Evolutionary conservation across 2,113 vertebrate genomes (phyloP).

Genomic region (Aegypius monachus): DNA sequence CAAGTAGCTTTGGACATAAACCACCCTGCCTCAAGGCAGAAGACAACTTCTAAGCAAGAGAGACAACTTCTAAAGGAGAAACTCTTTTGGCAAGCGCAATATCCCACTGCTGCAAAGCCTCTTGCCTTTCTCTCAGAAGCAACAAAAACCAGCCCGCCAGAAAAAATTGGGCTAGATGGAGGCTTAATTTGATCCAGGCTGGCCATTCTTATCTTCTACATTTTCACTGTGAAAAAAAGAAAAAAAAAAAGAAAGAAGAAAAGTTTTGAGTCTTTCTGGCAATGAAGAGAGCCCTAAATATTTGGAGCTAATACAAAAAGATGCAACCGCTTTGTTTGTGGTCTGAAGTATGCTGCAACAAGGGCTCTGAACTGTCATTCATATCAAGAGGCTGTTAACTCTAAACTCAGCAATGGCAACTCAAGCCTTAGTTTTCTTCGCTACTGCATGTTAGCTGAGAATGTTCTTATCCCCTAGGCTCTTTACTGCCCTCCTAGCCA

Average conservation of each 20-base stretch:
- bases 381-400: not conserved
- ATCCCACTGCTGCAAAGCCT: conserved; percentile 4
- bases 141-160: not conserved
- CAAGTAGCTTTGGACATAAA: conserved; percentile 43
- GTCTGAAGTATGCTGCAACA: not conserved
- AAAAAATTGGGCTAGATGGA: not conserved
- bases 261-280: not conserved
- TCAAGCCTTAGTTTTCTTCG: not conserved
- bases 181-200: conserved; percentile 15
- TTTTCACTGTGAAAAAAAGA: not conserved
- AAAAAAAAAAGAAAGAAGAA: not conserved
- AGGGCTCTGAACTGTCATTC: not conserved
- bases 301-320: not conserved
- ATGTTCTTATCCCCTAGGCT: not conserved
- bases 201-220: conserved; percentile 1
- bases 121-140: not conserved
- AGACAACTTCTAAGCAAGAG: conserved; percentile 33
- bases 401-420: not conserved
- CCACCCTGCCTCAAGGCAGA: conserved; percentile 29
- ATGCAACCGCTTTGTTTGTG: not conserved
- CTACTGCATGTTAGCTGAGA: not conserved
- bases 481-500: not conserved
- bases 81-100: conserved; percentile 1
- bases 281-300: not conserved
- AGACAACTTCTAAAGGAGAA: conserved; percentile 24